Evolutionary conservation across 2,797 vertebrate species (phyloP).

Genomic region (Pseudopleuronectes americanus): DNA sequence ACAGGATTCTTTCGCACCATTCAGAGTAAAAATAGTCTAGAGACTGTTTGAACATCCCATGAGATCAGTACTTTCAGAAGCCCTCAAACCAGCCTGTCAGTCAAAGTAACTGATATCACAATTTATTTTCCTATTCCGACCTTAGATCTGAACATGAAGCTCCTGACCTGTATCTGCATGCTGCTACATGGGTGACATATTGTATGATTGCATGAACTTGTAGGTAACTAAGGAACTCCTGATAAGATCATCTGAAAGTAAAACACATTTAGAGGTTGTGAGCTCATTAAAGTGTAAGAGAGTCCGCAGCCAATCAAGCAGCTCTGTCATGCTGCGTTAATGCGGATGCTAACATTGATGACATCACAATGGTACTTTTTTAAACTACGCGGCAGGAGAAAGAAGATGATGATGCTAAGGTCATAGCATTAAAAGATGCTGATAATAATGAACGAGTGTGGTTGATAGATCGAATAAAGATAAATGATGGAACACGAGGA

Average conservation of each 20-base stretch:
- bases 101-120: neutral
- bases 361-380: no score
- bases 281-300: no score
- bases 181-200: neutral
- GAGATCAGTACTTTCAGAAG: neutral
- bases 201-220: neutral
- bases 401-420: no score
- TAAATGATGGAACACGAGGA: constrained; percentile 15
- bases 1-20: neutral
- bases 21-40: neutral
- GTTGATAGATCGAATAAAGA: neutral
- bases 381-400: no score
- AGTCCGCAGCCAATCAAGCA: neutral
- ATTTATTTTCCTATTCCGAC: neutral
- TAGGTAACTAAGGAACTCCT: neutral
- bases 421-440: neutral
- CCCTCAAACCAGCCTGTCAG: neutral
- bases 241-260: neutral
- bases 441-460: neutral
- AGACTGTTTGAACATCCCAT: neutral
- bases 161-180: neutral
- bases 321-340: neutral
- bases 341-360: no score
- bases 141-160: neutral
- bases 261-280: no score